Evolutionary conservation across 2,888 invertebrate genomes (phyloP), one percentile per base, ranked within the genome.

Genomic region (Orthonychiurus folsomi): DNA sequence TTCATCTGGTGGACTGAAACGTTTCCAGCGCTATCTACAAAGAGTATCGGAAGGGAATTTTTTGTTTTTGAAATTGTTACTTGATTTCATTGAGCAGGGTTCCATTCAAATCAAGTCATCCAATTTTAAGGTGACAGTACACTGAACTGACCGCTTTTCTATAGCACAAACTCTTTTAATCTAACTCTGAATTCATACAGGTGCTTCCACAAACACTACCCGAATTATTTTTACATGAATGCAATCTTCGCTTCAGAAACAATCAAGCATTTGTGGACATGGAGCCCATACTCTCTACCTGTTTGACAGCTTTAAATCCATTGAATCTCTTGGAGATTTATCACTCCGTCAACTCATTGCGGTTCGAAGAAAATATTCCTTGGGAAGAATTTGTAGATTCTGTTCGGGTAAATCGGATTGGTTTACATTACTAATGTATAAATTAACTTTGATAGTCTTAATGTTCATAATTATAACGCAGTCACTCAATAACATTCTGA

Each of bases 321-420:
- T 78, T 96, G 28, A 93, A 91, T 0, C 79, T 90, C 62, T 84
- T 88, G 60, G 94, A 95, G 79, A 91, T 97, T 73, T 94, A 88
- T 77, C 91, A 93, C 76, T 91, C 94, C 1, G 86, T 95, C 3
- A 94, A 94, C 78, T 87, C 94, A 0, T 81, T 93, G 59, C 81
- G 86, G 73, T 86, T 87, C 0, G 85, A 87, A 73, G 85, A 86
- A 56, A 87, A 88, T 74, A 79, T 94, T 63, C 85, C 88, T 1
- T 93, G 93, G 93, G 87, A 88, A 63, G 93, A 94, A 71, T 94
- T 95, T 76, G 81, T 90, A 69, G 87, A 89, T 75, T 83, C 93
- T 75, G 89, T 96, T 76, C 88, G 91, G 75, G 80, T 79, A 73
- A 75, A 73, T 69, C 47, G 21, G 15, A 20, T 48, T 5, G 23